Evolutionary conservation across 37 sponge, comb jelly and placozoan species (phyloP), one percentile per base, ranked within the genome.

Genomic region (Aphrocallistes beatrix): DNA sequence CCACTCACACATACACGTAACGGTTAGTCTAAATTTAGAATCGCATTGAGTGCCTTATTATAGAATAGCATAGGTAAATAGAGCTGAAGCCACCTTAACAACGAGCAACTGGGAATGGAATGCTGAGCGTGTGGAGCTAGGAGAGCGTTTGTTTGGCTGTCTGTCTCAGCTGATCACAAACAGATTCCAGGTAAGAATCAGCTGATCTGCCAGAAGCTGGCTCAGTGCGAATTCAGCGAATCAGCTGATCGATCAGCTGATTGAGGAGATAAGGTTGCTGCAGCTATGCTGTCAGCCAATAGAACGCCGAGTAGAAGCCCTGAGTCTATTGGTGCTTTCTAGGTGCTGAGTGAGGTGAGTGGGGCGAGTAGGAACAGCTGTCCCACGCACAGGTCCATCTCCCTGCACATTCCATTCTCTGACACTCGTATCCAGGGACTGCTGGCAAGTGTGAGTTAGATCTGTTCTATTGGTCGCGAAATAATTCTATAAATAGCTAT

Each of bases 161-260:
- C 3, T 60, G 10, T 60, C 75, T 60, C 75, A 60, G 34, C 34
- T 60, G 25, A 60, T 13, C 8, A 30, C n/a, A 8, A 60, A 60
- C 75, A 60, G 75, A 60, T 60, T 60, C n/a, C 17, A 60, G 75
- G 75, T 60, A 25, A 32, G 75, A n/a, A n/a, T n/a, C n/a, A n/a
- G n/a, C 3, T 60, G 10, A 60, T 19, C 28, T 30, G 75, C 75
- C 75, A 60, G 75, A 60, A 60, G 10, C 75, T 30, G 25, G 10
- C 10, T 47, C 17, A 47, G 17, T 17, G 49, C 17, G 17, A 47
- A 47, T 47, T 47, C 17, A n/a, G 17, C 17, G 49, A 47, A 17
- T 47, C 17, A 47, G 13, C 49, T 47, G 49, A n/a, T n/a, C 17
- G 17, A 47, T 13, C 75, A 60, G 75, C 75, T 60, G 75, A 60